Evolutionary conservation across 2,113 vertebrate genomes (phyloP).

Genomic region (Hypanus sabinus): DNA sequence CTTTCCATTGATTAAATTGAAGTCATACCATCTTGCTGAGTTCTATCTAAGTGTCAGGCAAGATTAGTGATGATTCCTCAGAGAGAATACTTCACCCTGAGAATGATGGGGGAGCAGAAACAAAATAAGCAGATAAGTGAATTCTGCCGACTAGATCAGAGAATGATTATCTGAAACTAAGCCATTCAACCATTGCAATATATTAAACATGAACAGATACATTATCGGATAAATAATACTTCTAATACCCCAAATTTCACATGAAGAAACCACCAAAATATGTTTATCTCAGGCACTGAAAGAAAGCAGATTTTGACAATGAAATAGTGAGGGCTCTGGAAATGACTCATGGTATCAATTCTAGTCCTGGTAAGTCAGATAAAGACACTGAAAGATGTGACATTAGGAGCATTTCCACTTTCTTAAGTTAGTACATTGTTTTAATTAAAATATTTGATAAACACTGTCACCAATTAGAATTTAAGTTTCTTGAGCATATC

Average conservation of each 20-base stretch:
- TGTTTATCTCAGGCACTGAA: not conserved
- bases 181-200: not conserved
- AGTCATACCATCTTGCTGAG: constrained; percentile 61
- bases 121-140: constrained; percentile 46
- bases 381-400: not conserved
- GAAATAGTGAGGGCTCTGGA: not conserved
- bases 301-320: constrained; percentile 15
- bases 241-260: not conserved
- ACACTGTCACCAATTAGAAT: not conserved
- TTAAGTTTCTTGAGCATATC: not conserved
- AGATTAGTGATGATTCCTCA: constrained; percentile 56
- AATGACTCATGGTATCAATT: not conserved
- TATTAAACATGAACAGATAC: constrained; percentile 2
- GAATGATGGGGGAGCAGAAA: constrained; percentile 39
- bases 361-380: not conserved
- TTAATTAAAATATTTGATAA: not conserved
- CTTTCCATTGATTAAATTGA: constrained; percentile 73
- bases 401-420: not conserved
- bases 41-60: constrained; percentile 57
- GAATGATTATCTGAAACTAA: not conserved
- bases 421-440: not conserved
- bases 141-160: constrained; percentile 27
- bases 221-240: not conserved
- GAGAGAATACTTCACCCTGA: constrained; percentile 44
- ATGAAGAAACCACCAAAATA: not conserved